A percentile compares a stretch with the other conserved stretches of the same genome.
These are phyloP conservation scores for Chloroceryle inda DNA, from an alignment of 2,797 vertebrate genomes.

Conservation along the genomic window DNA sequence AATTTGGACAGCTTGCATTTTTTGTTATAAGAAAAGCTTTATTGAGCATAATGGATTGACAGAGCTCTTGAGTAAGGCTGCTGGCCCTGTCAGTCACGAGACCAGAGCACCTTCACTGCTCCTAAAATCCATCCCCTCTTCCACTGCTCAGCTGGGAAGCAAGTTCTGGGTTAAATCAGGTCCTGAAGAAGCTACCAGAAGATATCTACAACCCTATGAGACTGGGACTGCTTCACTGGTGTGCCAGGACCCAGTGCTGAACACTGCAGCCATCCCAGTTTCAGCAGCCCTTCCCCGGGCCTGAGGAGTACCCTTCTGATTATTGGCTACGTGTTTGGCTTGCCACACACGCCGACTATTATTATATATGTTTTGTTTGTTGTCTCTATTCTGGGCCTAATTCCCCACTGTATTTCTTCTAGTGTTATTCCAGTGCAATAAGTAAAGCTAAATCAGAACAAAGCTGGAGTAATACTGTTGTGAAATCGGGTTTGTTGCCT, in stretches of 20 bases:
- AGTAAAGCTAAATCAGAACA: neutral
- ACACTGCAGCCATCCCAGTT: accelerated
- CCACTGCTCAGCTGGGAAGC: neutral
- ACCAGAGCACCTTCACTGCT: accelerated
- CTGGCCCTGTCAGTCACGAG: neutral
- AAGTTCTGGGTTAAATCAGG: neutral
- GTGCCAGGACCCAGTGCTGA: accelerated
- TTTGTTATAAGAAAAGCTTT: neutral
- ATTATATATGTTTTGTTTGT: neutral
- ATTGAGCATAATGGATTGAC: neutral
- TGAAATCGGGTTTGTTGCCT: neutral
- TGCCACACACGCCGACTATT: neutral
- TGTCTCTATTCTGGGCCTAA: neutral
- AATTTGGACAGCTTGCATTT: neutral
- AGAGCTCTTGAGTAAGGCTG: neutral
- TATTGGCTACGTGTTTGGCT: neutral
- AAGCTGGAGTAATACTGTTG: neutral
- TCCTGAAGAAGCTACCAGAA: neutral
- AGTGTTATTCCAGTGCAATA: neutral
- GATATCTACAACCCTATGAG: neutral
- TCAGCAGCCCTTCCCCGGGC: neutral
- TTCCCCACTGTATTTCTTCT: neutral
- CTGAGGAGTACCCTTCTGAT: neutral
- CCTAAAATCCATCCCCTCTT: neutral
- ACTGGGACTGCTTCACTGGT: neutral